Percentiles rank a stretch among this genome's conserved stretches.
Evolutionary conservation across 2,888 invertebrate species (phyloP).

Genomic region (Euclidia mi): DNA sequence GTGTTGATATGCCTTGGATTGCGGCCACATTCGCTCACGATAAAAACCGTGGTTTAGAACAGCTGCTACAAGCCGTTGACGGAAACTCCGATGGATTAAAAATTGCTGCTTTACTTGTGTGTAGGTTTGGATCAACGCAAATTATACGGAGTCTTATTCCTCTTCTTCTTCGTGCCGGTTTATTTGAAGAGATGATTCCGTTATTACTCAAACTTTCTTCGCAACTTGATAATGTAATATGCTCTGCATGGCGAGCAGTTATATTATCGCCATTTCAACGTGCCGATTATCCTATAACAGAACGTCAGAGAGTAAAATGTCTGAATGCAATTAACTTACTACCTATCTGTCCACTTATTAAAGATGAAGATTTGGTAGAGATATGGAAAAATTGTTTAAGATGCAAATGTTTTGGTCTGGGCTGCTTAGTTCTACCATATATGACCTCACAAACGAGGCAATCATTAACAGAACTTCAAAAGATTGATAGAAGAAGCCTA

Average conservation of each 20-base stretch:
- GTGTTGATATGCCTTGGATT: conserved; percentile 86
- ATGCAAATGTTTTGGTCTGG: conserved; percentile 82
- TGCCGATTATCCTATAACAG: conserved; percentile 86
- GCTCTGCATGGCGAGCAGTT: conserved; percentile 81
- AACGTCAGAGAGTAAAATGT: conserved; percentile 82
- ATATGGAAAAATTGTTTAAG: conserved; percentile 86
- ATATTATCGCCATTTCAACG: conserved; percentile 83
- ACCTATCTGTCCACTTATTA: conserved; percentile 82
- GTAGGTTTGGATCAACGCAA: conserved; percentile 73
- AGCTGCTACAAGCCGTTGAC: conserved; percentile 74
- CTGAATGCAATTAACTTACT: conserved; percentile 82
- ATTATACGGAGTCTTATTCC: conserved; percentile 73
- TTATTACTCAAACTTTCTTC: conserved; percentile 74
- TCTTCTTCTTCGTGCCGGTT: conserved; percentile 69
- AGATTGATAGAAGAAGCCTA: conserved; percentile 82
- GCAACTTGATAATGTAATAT: conserved; percentile 75
- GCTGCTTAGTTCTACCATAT: conserved; percentile 84
- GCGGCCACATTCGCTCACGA: conserved; percentile 82
- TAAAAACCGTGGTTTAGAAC: conserved; percentile 79
- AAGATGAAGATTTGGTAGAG: conserved; percentile 82
- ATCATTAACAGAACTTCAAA: conserved; percentile 76
- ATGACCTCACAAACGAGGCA: conserved; percentile 78
- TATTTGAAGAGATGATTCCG: conserved; percentile 81
- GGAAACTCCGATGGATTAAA: conserved; percentile 76
- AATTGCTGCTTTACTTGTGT: conserved; percentile 75